Evolutionary conservation across 2,888 invertebrate species (phyloP), one percentile per base, ranked within the genome.

Genomic region (Heteromyza rotundicornis): DNA sequence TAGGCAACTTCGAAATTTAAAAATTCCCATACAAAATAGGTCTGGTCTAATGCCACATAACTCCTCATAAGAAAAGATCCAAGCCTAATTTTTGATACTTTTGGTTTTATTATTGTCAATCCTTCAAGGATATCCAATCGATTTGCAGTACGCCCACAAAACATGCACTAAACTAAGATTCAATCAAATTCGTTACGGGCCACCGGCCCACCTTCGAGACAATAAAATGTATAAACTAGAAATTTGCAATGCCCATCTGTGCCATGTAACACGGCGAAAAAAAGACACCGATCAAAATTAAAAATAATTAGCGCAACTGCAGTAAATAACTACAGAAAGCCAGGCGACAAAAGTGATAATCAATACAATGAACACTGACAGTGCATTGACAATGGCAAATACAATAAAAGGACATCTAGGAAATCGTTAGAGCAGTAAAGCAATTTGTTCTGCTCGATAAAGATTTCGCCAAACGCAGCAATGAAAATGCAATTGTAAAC

Each of bases 131-230:
- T 47, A 47, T 17, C 47, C 19, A 47, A 47, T 47, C 47, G 47
- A 47, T 47, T 47, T 17, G 47, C 47, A 47, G 47, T 14, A 47
- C 47, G 47, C 47, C 47, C 47, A 47, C 47, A 47, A 47, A 47
- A 47, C 47, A 47, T 19, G 47, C 47, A 47, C 17, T 40, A 7
- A 40, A 40, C 40, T n/a, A n/a, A n/a, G n/a, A n/a, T n/a, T n/a
- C n/a, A n/a, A n/a, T n/a, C 14, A 10, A 40, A 40, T 47, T 17
- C 47, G 47, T 47, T 17, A 19, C 47, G 47, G 40, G 10, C n/a
- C 5, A 14, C 16, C 14, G 5, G 14, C 14, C 40, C 16, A n/a
- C 8, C 40, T 40, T 7, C 8, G 14, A n/a, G 12, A n/a, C 40
- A 40, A 47, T n/a, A n/a, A n/a, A n/a, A n/a, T n/a, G n/a, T n/a